Conservation (phyloP, 2,888 invertebrate species). For the Apamea crenata region DNA sequence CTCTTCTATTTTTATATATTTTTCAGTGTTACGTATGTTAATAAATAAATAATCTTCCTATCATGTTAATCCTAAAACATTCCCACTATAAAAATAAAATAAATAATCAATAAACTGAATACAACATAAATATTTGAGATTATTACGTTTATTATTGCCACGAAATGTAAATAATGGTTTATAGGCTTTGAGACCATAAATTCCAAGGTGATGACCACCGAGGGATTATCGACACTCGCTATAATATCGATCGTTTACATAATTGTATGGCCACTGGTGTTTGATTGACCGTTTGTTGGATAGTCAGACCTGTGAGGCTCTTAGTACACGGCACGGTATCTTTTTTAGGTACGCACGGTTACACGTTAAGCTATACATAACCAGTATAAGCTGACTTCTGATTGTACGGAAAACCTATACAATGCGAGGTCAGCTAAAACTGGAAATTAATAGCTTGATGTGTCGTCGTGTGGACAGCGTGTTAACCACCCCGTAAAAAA, state of each 20-base stretch:
- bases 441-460: background rate
- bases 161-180: slow-evolving; percentile 65
- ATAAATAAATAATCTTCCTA: background rate
- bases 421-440: background rate
- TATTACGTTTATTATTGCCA: slow-evolving; percentile 48
- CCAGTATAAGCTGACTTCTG: background rate
- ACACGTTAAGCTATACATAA: background rate
- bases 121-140: slow-evolving; percentile 46
- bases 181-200: slow-evolving; percentile 61
- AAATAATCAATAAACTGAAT: slow-evolving; percentile 45
- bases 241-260: slow-evolving; percentile 60
- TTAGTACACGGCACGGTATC: background rate
- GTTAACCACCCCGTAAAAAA: background rate
- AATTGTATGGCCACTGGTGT: slow-evolving; percentile 48
- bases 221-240: slow-evolving; percentile 49
- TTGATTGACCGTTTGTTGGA: slow-evolving; percentile 5
- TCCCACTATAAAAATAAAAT: slow-evolving; percentile 20
- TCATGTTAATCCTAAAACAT: slow-evolving; percentile 16
- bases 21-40: background rate
- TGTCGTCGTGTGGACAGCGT: background rate
- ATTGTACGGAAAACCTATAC: background rate
- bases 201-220: slow-evolving; percentile 64
- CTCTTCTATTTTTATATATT: background rate
- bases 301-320: background rate
- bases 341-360: background rate